Evolutionary conservation across 37 sponge, comb jelly and placozoan genomes (phyloP), one percentile per base, ranked within the genome.

Genomic region (Aphrocallistes beatrix): DNA sequence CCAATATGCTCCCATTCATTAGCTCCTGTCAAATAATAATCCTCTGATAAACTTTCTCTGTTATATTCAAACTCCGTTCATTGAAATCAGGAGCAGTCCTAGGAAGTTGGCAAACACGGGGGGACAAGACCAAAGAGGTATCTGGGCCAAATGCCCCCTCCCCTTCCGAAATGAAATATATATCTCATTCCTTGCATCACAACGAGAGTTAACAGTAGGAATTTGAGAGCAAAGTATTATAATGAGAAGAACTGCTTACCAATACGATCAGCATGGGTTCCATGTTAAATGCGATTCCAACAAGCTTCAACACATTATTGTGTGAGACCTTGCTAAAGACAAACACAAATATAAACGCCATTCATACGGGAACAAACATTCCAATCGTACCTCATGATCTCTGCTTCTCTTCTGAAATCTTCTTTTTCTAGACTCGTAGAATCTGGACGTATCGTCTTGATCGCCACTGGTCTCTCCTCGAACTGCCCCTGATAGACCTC

Each of bases 391-490:
- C 88, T 86, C 87, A 94, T 51, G 1, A 94, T 89, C n/a, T 88
- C 88, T 34, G 91, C 89, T 51, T 94, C 95, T 36, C 90, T 82
- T 23, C 86, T 84, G 60, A 94, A 94, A 0, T 85, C 85, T 28
- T 84, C 47, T 38, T 88, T 87, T 6, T 86, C 91, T 13, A 51
- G 40, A 40, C 86, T 82, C 8, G 85, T 83, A 25, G 91, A 84
- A 23, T 94, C 90, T 1, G 95, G 95, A 32, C 88, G 86, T 9
- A 94, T 83, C 1, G 91, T 86, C 88, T 94, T 94, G 36, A 94
- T 89, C 9, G 88, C 89, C 1, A 94, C 95, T 0, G 51, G 82
- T 28, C 82, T 50, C 1, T 69, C 85, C 39, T 92, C 95, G 86
- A 92, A 85, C 39, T 32, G 51, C 1, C 95, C 95, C 1, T 50